Evolutionary conservation across 2,113 vertebrate genomes (phyloP).

Genomic region (Indicator maculatus): DNA sequence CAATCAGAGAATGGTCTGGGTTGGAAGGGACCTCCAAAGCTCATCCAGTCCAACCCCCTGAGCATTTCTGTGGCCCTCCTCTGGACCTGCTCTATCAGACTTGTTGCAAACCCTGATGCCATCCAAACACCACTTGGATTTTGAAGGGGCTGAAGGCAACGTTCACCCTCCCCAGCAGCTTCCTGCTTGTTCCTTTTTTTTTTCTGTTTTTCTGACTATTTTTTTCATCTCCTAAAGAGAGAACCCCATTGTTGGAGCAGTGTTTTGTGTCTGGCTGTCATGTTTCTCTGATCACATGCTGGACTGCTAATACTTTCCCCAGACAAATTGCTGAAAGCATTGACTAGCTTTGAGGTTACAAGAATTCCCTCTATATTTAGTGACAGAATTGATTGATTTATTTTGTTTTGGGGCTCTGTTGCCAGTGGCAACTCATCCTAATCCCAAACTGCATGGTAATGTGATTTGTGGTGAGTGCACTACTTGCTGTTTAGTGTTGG

Average conservation of each 20-base stretch:
- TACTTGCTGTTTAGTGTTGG: background rate
- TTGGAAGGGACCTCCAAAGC: too few relatives aligned
- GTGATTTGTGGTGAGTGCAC: constrained; percentile 11
- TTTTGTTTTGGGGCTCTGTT: constrained; percentile 42
- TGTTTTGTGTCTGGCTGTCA: background rate
- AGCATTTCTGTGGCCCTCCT: too few relatives aligned
- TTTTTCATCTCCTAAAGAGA: background rate
- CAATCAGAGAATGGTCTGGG: too few relatives aligned
- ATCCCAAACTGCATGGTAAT: constrained; percentile 36
- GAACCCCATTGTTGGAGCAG: background rate
- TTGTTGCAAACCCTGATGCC: background rate
- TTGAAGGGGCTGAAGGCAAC: background rate
- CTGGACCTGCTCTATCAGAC: background rate
- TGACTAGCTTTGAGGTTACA: background rate
- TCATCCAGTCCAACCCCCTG: too few relatives aligned
- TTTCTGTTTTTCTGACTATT: background rate
- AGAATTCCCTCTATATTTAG: constrained; percentile 8
- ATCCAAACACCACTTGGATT: background rate
- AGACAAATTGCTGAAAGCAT: constrained; percentile 33
- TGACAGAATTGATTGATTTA: constrained; percentile 27
- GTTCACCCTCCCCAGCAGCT: background rate
- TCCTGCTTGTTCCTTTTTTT: background rate
- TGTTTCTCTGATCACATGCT: background rate
- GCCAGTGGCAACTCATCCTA: constrained; percentile 62
- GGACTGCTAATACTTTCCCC: background rate